Evolutionary conservation across 2,113 vertebrate species (phyloP), one percentile per base, ranked within the genome.

Genomic region (Neotoma lepida): DNA sequence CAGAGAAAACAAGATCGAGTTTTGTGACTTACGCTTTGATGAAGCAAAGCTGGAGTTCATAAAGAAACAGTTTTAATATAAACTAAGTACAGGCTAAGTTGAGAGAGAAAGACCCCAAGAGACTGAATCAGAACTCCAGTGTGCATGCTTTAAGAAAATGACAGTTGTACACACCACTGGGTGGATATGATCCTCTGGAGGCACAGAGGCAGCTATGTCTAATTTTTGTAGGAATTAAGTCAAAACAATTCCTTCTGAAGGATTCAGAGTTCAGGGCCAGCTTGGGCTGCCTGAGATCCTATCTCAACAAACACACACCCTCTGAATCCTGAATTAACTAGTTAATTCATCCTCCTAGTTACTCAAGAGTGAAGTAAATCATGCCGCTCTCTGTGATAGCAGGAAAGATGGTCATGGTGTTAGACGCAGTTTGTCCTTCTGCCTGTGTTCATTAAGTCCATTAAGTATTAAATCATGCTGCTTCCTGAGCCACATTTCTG

Each of bases 401-500:
- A 87, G 39, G 13, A 44, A 61, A 7, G 33, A 49, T 70, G 39
- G 56, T 73, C 26, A 49, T 70, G 39, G 56, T 73, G 18, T 46
- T 35, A 63, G 41, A 28, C 33, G n/a, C 14, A 51, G 5, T 81
- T 51, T 71, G 56, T 76, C 24, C 30, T 71, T 61, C 9, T 74
- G 20, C 58, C 64, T 90, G 18, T 80, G 39, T 80, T 94, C 81
- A 77, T 17, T 96, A n/a, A 71, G 39, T 85, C 92, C 81, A 71
- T 9, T 93, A n/a, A 71, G 17, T 39, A 49, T 86, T 89, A 81
- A 89, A 5, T 76, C 64, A 39, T 70, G 3, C 64, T 89, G 39
- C 74, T 77, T 77, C 14, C 44, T 33, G 44, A 77, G 44, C 44
- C 28, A 20, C 49, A 78, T 51, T 74, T 80, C 56, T 94, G 49